Base-by-base conservation (phyloP, 2,888 invertebrate species). In the Therioaphis trifolii region DNA sequence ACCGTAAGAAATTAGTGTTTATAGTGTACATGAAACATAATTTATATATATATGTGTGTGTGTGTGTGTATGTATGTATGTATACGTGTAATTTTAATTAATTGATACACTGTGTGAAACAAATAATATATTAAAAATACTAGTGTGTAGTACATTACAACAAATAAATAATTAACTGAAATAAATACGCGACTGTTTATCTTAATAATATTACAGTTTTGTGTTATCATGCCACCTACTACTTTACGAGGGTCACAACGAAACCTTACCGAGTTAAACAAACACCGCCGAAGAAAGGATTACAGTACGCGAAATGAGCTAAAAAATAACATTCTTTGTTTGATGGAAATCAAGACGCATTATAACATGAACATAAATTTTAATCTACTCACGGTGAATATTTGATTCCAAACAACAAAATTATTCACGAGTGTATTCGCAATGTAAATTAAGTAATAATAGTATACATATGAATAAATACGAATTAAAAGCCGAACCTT, bases 181-280 rank as follows among this genome's bases (percentile, higher is more conserved):
- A 18, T 52, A 18, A 52, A 52, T 58, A 58, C 58, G 9, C 24
- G 24, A 58, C 21, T 58, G 58, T 12, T 12, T 12, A 11, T 24
- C n/a, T 24, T 21, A 24, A 58, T 58, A 11, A 11, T 24, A 12
- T 24, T 27, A n/a, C 18, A 71, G 21, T 49, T 46, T 12, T 27
- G n/a, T 18, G n/a, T 69, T 15, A 15, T n/a, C 71, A 58, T 24
- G 58, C 24, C 58, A 72, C 27, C 29, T 49, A 72, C 24, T 66
- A 66, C 18, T 71, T 29, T 18, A 71, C 49, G 29, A 27, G 29
- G 71, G 71, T 71, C 71, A 72, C 71, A n/a, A 29, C 29, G 71
- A 72, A 72, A 72, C 71, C 71, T 72, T 72, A 72, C 29, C 29
- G 7, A 52, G 71, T 72, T 49, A 21, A 52, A 72, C 27, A 72